Percentiles rank a stretch among this genome's conserved stretches.
Evolutionary conservation across 1,140 invertebrate species (phyloP).

Genomic region (Drosophila subpulchrella): DNA sequence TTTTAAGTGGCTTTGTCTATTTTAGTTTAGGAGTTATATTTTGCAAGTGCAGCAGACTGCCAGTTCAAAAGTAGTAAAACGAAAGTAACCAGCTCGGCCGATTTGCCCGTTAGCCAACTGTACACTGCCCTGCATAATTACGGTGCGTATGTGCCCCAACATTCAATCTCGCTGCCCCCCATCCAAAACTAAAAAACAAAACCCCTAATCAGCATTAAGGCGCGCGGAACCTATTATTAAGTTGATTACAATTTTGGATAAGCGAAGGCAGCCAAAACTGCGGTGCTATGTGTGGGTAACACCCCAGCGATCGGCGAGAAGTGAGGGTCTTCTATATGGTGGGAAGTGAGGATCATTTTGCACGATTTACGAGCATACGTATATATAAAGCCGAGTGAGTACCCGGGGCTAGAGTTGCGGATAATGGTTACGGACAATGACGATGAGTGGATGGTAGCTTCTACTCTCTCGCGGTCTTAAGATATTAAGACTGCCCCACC

Average conservation of each 20-base stretch:
- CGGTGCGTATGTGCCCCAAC: conserved; percentile 54
- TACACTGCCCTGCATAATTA: conserved; percentile 47
- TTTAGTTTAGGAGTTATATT: background rate
- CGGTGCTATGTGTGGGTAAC: conserved; percentile 57
- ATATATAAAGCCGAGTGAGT: background rate
- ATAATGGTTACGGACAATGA: conserved; percentile 48
- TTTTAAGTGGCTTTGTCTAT: too few species aligned
- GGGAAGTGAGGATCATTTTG: conserved; percentile 47
- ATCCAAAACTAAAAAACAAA: conserved; percentile 26
- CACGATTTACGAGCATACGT: conserved; percentile 44
- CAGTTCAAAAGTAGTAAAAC: conserved; percentile 1
- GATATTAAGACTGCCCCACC: background rate
- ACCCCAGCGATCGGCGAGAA: conserved; percentile 36
- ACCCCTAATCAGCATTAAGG: conserved; percentile 71
- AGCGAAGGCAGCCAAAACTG: conserved; percentile 43
- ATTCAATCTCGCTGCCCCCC: conserved; percentile 32
- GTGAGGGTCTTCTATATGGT: background rate
- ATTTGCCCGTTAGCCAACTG: conserved; percentile 44
- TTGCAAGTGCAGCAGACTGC: too few species aligned
- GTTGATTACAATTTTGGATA: conserved; percentile 75
- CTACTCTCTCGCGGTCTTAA: conserved; percentile 9
- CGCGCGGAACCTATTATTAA: conserved; percentile 64
- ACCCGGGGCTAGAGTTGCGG: conserved; percentile 37
- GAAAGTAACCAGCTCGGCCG: conserved; percentile 31
- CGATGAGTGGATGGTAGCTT: conserved; percentile 69